Evolutionary conservation across 2,888 invertebrate species (phyloP), one percentile per base, ranked within the genome.

Genomic region (Myopa tessellatipennis): DNA sequence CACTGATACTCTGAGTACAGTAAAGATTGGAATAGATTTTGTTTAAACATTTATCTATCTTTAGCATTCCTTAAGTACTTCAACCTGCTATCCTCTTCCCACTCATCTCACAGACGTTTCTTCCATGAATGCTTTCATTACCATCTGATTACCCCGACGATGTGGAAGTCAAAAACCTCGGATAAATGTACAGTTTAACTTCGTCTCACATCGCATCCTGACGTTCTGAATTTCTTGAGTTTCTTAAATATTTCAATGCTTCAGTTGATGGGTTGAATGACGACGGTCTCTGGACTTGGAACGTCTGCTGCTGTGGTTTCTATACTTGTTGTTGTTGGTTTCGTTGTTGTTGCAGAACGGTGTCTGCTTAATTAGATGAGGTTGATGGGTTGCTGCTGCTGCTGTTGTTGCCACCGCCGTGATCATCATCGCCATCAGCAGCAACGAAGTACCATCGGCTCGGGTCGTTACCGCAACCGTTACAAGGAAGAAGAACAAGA

Each of bases 281-380:
- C 34, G 26, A 4, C 40, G 38, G 40, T 50, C 18, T 36, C n/a
- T 40, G 40, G 61, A 45, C 50, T n/a, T 63, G n/a, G 40, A 14
- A 12, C 45, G 40, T 36, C 4, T 8, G 26, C 26, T 26, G 26
- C 26, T 26, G 26, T 26, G 26, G 26, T 26, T 26, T 26, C 26
- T 26, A 26, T 26, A 26, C 26, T 26, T 26, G 26, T 26, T 26
- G 26, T 50, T 18, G 69, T 50, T 16, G 50, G n/a, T 50, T 4
- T 18, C 10, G 58, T 16, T n/a, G 71, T 58, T 38, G 60, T 58
- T 60, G 71, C 16, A 8, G 71, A 38, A 34, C 50, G 65, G 76
- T 77, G 73, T 69, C 74, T 77, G 77, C 72, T 78, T 80, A 80
- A 80, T 79, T 78, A 80, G 79, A 79, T 70, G 76, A 79, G 76